Conservation (phyloP, 1,140 invertebrate genomes). For the Zaprionus kolodkinae region DNA sequence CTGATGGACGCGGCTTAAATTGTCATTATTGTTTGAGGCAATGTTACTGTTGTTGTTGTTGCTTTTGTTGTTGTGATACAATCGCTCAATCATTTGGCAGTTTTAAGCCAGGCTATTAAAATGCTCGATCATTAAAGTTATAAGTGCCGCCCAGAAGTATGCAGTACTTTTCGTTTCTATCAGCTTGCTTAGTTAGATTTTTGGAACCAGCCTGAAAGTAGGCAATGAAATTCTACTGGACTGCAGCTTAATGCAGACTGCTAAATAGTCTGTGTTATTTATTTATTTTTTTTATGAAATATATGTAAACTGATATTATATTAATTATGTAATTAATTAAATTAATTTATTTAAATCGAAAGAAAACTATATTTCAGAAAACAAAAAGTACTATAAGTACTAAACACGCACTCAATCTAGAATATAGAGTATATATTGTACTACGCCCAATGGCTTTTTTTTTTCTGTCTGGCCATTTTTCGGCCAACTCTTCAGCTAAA, state of each 20-base stretch:
- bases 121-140: constrained; percentile 34
- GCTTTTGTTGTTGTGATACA: neutral
- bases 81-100: constrained; percentile 49
- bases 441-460: neutral
- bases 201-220: neutral
- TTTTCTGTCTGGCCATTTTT: constrained; percentile 10
- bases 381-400: no score
- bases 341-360: no score
- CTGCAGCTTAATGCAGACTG: neutral
- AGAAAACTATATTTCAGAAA: no score
- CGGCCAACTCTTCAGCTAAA: constrained; percentile 22
- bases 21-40: constrained; percentile 39
- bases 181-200: neutral
- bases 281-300: no score
- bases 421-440: neutral
- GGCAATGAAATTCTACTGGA: neutral
- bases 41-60: neutral
- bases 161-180: neutral
- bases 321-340: no score
- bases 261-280: neutral
- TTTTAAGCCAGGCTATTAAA: constrained; percentile 44
- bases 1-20: constrained; percentile 52
- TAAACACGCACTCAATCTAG: no score
- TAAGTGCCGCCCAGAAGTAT: constrained; percentile 11
- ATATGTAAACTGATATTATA: no score